phyloP scores from a whole-genome alignment of 23 tunicate genomes.

The Trididemnum miniatum region DNA sequence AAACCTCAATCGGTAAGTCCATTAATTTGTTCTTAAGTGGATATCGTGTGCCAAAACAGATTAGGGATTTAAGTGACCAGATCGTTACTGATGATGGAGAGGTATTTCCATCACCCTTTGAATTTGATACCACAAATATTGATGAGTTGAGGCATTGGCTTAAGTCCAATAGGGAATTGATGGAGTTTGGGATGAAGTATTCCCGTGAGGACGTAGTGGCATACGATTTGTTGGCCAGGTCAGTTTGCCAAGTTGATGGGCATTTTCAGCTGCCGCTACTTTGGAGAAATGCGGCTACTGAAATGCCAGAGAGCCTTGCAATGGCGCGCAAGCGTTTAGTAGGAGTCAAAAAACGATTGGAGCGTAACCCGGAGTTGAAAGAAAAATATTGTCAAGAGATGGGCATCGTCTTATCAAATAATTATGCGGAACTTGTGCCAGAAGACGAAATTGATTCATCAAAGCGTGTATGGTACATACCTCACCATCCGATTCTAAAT shows the following conservation, averaged over 20 bases:
- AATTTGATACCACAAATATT: too few species aligned
- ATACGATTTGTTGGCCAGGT: background rate
- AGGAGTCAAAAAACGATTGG: background rate
- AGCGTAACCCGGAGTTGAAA: background rate
- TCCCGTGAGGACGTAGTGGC: background rate
- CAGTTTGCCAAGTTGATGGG: background rate
- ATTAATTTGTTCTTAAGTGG: too few species aligned
- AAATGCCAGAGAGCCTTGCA: background rate
- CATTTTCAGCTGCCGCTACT: background rate
- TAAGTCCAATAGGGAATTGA: background rate
- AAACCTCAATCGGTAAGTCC: too few species aligned
- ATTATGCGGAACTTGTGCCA: background rate
- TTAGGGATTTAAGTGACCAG: too few species aligned
- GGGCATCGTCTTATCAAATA: background rate
- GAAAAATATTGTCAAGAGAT: background rate
- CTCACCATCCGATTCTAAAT: background rate
- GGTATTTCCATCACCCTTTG: too few species aligned
- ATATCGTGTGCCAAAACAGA: too few species aligned
- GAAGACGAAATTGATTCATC: background rate
- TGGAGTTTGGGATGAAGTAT: background rate
- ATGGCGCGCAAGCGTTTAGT: background rate
- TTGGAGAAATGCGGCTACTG: background rate
- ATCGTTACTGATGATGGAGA: too few species aligned
- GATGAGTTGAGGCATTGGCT: too few species aligned
- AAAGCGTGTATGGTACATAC: background rate